Base-by-base conservation (phyloP, 2,888 invertebrate genomes). In the Lycia hirtaria region DNA sequence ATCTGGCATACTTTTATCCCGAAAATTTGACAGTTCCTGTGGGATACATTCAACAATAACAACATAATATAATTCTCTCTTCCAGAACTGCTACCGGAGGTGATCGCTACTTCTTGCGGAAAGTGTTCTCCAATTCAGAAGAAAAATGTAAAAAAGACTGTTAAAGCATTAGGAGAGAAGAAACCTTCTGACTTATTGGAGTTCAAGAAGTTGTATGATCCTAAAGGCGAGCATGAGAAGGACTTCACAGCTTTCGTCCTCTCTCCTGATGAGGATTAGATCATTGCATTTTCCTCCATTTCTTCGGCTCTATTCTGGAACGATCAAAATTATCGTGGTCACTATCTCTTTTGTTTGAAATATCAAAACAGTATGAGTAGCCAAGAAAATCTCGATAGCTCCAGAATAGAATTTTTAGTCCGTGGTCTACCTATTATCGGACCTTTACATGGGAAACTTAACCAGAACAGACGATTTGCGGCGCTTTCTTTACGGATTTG, bases 81-180 rank as follows among this genome's bases (percentile, higher is more conserved):
- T 73, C 20, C 72, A 90, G 90, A 83, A 53, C 57, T 89, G 6
- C 70, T 89, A 0, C 89, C 89, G 0, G 89, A 89, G 65, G 81
- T 90, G 4, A 78, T 90, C 30, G 69, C 81, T 0, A 85, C 85
- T 10, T 73, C 81, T 0, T 90, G 90, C 61, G 85, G 68, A 1
- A 89, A 91, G 69, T 91, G 89, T 63, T 66, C 79, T 1, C 64
- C 76, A 0, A 69, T 80, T 19, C 89, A 90, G 56, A 85, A 73
- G 41, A 26, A 62, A 0, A 68, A 78, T 52, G 67, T 88, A 0
- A 79, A 80, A 17, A 88, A 87, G 54, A 73, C 84, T 0, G 84
- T 89, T 0, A 86, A 80, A 35, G 79, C 82, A 0, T 57, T 88
- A 0, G 80, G 70, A 17, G 80, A 84, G 48, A 84, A 71, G 62